A percentile compares a stretch with the other conserved stretches of the same genome.
Conservation (phyloP, 2,797 vertebrate species). For the Balearica regulorum region DNA sequence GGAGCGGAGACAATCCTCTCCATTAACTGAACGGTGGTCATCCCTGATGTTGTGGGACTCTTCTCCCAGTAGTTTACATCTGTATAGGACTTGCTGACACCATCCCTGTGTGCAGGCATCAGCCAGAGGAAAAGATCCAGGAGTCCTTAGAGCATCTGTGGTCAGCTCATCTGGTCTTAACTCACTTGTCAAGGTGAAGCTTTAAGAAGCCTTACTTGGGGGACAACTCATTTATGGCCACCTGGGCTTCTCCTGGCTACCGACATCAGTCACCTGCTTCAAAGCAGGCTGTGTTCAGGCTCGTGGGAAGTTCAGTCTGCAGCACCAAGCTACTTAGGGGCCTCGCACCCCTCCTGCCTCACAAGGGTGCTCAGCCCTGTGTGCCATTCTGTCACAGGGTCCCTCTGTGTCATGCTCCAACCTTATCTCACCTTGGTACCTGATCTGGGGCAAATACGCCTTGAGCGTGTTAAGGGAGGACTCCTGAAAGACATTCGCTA, state of each 20-base stretch:
- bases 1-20: not conserved
- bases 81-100: not conserved
- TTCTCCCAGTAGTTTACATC: not conserved
- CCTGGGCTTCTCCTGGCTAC: not conserved
- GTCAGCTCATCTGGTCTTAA: not conserved
- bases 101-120: not conserved
- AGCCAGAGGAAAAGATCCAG: not conserved
- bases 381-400: not conserved
- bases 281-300: not conserved
- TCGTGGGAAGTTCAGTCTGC: not conserved
- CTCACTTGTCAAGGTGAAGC: not conserved
- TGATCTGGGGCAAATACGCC: not conserved
- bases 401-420: not conserved
- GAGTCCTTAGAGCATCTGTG: not conserved
- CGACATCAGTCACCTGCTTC: not conserved
- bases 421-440: not conserved
- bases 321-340: not conserved
- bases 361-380: rapidly evolving
- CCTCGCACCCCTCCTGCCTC: not conserved
- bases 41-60: not conserved
- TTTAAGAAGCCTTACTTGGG: not conserved
- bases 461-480: not conserved
- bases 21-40: not conserved
- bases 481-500: not conserved
- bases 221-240: not conserved